Base-by-base conservation (phyloP, 1,140 invertebrate genomes). In the Sitophilus oryzae region DNA sequence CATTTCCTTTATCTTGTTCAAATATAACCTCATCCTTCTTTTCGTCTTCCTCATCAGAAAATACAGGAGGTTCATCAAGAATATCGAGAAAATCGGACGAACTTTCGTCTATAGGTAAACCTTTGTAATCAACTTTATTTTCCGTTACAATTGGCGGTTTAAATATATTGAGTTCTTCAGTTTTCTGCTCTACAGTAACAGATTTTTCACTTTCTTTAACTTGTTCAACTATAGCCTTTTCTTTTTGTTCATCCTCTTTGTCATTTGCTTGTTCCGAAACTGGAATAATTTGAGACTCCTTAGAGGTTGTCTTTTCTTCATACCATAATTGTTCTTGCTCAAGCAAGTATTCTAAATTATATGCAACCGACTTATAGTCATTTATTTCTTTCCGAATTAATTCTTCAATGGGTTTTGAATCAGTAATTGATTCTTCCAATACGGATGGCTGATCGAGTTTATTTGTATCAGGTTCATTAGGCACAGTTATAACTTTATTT, bases 11-110 rank as follows among this genome's bases (percentile, higher is more conserved):
- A 0, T 3, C 22, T 23, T 3, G 36, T 8, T 18, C 34, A 9
- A 19, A 21, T 23, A 37, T 47, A 14, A 19, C 3, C 20, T 15
- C 22, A 0, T 14, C 47, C 8, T 15, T 15, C 25, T n/a, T 34
- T 40, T 34, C 34, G 30, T 62, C 54, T 43, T 66, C 63, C 15
- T 66, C 60, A 49, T 68, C 66, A n/a, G 64, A 64, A 16, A 65
- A 56, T 18, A 56, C 51, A 48, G 79, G 75, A 37, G 75, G 72
- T 60, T 78, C 74, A 54, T 79, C 77, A 41, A 80, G 56, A 42
- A 76, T 71, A 65, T 71, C 68, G 66, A 79, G 73, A 73, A 76
- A 79, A 11, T 71, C 56, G 52, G 72, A 73, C 20, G 71, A 70
- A 5, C 75, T 70, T 45, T 73, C 69, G 52, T 79, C 74, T 22